These are phyloP conservation scores for Pachliopta kotzebuea DNA, from an alignment of 2,888 invertebrate genomes.

Conservation along the genomic window DNA sequence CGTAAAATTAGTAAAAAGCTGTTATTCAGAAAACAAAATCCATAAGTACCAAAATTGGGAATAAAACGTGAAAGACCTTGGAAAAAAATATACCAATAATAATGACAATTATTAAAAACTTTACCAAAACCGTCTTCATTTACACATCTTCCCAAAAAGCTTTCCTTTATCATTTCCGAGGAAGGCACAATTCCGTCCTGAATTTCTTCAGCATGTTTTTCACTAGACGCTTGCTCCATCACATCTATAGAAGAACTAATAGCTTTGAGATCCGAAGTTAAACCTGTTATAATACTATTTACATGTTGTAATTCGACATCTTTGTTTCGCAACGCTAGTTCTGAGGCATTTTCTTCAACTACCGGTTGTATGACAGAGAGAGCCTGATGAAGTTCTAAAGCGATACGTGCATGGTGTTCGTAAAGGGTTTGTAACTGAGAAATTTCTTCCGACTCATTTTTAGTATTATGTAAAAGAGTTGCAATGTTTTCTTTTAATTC, in stretches of 20 bases:
- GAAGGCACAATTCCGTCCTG: not conserved
- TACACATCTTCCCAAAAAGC: not conserved
- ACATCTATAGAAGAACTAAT: not conserved
- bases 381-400: not conserved
- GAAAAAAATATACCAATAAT: too few relatives aligned
- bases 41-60: not conserved
- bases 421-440: not conserved
- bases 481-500: conserved; percentile 3
- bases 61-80: too few relatives aligned
- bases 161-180: not conserved
- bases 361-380: not conserved
- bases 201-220: not conserved
- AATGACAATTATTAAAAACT: not conserved
- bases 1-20: too few relatives aligned
- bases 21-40: too few relatives aligned
- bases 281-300: not conserved
- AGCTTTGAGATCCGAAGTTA: not conserved
- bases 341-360: not conserved
- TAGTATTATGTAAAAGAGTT: too few relatives aligned
- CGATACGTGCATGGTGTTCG: not conserved
- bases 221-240: not conserved
- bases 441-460: not conserved
- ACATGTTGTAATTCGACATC: not conserved
- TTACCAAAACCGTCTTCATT: not conserved
- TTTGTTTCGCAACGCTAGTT: not conserved